These are phyloP conservation scores for Nasonia oneida DNA, from an alignment of 2,888 invertebrate species.

Conservation along the genomic window DNA sequence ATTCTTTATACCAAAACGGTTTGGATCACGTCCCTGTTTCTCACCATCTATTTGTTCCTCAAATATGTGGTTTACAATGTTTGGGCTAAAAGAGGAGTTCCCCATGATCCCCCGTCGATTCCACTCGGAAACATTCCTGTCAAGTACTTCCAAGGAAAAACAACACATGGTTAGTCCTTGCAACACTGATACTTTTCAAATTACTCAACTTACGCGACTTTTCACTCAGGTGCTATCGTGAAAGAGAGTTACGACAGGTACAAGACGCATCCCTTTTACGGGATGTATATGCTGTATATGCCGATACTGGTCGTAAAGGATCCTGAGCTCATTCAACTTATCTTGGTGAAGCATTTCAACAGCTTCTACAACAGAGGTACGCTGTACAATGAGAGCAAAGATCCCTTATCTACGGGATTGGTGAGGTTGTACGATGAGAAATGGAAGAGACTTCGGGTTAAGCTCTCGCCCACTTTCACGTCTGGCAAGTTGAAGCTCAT, in stretches of 20 bases:
- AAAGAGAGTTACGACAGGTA: background rate
- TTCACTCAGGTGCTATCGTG: background rate
- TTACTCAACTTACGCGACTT: background rate
- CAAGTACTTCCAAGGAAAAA: conserved; percentile 41
- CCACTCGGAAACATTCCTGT: conserved; percentile 66
- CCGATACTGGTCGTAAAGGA: background rate
- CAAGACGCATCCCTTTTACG: background rate
- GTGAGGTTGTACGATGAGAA: conserved; percentile 64
- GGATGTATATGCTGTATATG: background rate
- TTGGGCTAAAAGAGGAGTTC: conserved; percentile 66
- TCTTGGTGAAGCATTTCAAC: conserved; percentile 69
- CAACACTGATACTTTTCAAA: too few species aligned
- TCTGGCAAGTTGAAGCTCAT: conserved; percentile 70
- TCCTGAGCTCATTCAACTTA: conserved; percentile 56
- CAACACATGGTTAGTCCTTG: conserved; percentile 31
- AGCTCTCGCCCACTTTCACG: conserved; percentile 72
- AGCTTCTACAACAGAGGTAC: conserved; percentile 69
- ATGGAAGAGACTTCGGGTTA: conserved; percentile 69
- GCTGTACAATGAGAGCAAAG: conserved; percentile 61
- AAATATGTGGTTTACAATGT: conserved; percentile 65
- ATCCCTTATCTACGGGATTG: conserved; percentile 63
- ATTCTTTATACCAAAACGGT: too few species aligned
- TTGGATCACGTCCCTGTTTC: background rate
- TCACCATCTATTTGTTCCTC: conserved; percentile 66
- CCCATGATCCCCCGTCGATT: conserved; percentile 63